A percentile compares a stretch with the other conserved stretches of the same genome.
These are phyloP conservation scores for Atrichornis clamosus DNA, from an alignment of 2,113 vertebrate species.

Conservation along the genomic window DNA sequence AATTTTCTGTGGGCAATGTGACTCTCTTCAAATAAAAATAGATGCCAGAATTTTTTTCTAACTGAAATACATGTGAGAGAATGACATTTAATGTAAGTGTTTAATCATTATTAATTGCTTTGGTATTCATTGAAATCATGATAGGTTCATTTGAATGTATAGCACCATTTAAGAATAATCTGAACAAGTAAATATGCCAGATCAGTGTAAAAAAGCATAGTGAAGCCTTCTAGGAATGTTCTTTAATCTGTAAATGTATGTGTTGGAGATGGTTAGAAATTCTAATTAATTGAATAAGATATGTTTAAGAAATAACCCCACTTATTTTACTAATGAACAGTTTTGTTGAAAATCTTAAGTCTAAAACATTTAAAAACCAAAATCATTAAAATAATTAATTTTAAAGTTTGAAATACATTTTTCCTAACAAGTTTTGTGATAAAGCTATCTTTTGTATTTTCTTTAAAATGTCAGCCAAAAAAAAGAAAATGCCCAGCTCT, in stretches of 20 bases:
- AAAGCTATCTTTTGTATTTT: background rate
- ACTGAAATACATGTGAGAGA: slow-evolving; percentile 18
- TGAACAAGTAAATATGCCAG: background rate
- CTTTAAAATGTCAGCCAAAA: background rate
- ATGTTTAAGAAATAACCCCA: background rate
- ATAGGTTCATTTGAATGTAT: slow-evolving; percentile 36
- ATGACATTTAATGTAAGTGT: slow-evolving; percentile 70
- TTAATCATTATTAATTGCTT: slow-evolving; percentile 72
- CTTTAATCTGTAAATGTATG: background rate
- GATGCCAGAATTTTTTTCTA: slow-evolving; percentile 51
- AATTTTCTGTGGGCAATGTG: slow-evolving; percentile 62
- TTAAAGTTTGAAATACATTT: background rate
- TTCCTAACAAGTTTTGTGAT: background rate
- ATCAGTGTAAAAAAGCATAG: background rate
- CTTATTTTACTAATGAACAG: background rate
- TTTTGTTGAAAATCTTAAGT: background rate
- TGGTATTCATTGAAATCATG: slow-evolving; percentile 56
- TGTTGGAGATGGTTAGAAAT: background rate
- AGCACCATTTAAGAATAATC: slow-evolving; percentile 16
- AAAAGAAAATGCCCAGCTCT: background rate
- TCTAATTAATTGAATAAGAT: background rate
- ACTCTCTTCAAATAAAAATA: slow-evolving; percentile 57
- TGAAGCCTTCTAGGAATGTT: slow-evolving; percentile 26
- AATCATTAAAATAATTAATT: background rate
- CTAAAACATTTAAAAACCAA: background rate